Percentiles rank a stretch among this genome's conserved stretches.
Evolutionary conservation across 1,140 invertebrate genomes (phyloP).

Genomic region (Matsumurasca onukii): DNA sequence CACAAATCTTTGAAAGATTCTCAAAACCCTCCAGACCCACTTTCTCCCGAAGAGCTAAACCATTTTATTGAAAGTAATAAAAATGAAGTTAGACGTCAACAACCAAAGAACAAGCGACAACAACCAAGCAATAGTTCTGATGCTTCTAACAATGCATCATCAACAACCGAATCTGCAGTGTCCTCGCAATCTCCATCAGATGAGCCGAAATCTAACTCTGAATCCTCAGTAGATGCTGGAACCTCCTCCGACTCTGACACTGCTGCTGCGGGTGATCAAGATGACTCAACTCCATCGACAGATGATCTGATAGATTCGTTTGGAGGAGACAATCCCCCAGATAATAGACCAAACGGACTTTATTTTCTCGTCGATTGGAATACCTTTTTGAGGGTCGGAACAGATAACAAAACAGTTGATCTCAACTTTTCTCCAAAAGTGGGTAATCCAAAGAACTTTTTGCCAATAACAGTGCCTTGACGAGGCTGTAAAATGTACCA

Average conservation of each 20-base stretch:
- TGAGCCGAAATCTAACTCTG: slow-evolving; percentile 15
- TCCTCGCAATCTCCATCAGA: slow-evolving; percentile 6
- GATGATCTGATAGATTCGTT: slow-evolving; percentile 75
- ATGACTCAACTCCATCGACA: slow-evolving; percentile 49
- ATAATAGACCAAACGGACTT: slow-evolving; percentile 68
- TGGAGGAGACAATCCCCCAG: slow-evolving; percentile 60
- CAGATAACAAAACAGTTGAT: slow-evolving; percentile 71
- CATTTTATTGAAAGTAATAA: slow-evolving; percentile 47
- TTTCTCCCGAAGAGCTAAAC: slow-evolving; percentile 50
- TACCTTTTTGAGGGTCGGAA: slow-evolving; percentile 76
- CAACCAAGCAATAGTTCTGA: too few species aligned
- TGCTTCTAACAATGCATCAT: slow-evolving; percentile 2
- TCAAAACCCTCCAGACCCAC: slow-evolving; percentile 47
- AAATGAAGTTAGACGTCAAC: slow-evolving; percentile 52
- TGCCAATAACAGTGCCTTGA: slow-evolving; percentile 67
- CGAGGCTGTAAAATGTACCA: slow-evolving; percentile 2
- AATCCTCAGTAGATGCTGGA: not conserved
- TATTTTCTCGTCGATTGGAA: slow-evolving; percentile 86
- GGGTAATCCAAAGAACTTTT: slow-evolving; percentile 72
- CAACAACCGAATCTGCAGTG: slow-evolving; percentile 12
- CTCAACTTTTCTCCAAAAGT: slow-evolving; percentile 75
- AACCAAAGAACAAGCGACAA: slow-evolving; percentile 39
- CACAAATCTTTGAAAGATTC: slow-evolving; percentile 5
- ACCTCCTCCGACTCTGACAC: slow-evolving; percentile 7
- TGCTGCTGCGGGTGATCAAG: not conserved